These are phyloP conservation scores for Apoda limacodes DNA, from an alignment of 2,888 invertebrate species.

Conservation along the genomic window DNA sequence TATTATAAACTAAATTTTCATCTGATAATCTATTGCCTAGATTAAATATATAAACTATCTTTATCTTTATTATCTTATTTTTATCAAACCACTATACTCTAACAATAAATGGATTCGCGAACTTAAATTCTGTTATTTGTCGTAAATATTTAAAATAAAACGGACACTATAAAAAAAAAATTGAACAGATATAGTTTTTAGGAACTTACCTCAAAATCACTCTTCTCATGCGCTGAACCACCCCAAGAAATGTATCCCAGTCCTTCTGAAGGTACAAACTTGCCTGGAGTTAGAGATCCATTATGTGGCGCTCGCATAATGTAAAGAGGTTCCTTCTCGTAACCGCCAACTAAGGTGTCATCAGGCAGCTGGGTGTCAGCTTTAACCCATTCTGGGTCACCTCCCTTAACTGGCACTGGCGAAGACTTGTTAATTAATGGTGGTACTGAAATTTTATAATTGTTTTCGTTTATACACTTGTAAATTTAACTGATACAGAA, in stretches of 20 bases:
- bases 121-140: too few species aligned
- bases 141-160: too few species aligned
- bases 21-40: too few species aligned
- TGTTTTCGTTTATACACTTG: too few species aligned
- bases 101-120: too few species aligned
- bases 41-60: too few species aligned
- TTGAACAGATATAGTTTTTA: too few species aligned
- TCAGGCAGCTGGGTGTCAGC: conserved; percentile 75
- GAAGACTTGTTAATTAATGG: conserved; percentile 22
- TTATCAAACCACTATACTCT: too few species aligned
- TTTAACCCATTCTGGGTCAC: conserved; percentile 73
- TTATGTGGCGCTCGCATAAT: conserved; percentile 78
- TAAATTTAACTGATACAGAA: too few species aligned
- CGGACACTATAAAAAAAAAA: too few species aligned
- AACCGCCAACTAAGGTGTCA: conserved; percentile 76
- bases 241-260: conserved; percentile 82
- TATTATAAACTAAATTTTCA: too few species aligned
- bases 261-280: conserved; percentile 77
- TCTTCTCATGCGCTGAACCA: conserved; percentile 75
- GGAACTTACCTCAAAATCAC: conserved; percentile 73
- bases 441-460: conserved; percentile 25
- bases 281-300: conserved; percentile 83
- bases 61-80: too few species aligned
- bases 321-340: conserved; percentile 73
- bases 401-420: conserved; percentile 32